Conservation (phyloP, 2,888 invertebrate genomes). For the Dicranocentrus wangi region DNA sequence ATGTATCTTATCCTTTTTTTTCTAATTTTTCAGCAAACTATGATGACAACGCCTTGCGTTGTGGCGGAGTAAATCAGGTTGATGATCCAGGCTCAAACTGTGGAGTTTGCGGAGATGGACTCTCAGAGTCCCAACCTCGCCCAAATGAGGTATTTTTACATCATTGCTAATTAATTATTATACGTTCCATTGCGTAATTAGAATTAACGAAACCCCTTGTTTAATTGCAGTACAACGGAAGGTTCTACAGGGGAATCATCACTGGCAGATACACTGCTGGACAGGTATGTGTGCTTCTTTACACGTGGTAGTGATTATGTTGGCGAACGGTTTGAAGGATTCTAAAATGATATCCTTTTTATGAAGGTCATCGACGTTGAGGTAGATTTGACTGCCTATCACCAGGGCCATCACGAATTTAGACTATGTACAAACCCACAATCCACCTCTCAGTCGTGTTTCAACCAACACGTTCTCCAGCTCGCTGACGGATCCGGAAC, state of each 20-base stretch:
- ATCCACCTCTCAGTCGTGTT: conserved; percentile 46
- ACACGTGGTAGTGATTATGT: not conserved
- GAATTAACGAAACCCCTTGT: too few relatives aligned
- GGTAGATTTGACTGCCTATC: conserved; percentile 41
- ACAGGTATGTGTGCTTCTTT: not conserved
- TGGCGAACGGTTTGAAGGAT: not conserved
- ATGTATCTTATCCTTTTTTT: too few relatives aligned
- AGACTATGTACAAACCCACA: conserved; percentile 45
- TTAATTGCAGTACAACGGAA: conserved; percentile 27
- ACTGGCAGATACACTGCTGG: conserved; percentile 32
- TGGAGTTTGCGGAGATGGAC: conserved; percentile 69
- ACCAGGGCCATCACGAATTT: conserved; percentile 56
- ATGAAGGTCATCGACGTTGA: conserved; percentile 50
- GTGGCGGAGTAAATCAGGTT: conserved; percentile 54
- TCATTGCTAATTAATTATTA: too few relatives aligned
- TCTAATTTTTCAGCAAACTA: too few relatives aligned
- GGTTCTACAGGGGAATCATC: conserved; percentile 49
- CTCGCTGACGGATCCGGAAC: conserved; percentile 73
- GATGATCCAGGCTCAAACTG: conserved; percentile 64
- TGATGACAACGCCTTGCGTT: conserved; percentile 51
- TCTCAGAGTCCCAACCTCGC: conserved; percentile 2
- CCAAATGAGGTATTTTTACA: conserved; percentile 42
- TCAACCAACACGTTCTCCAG: conserved; percentile 52
- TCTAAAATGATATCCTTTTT: not conserved
- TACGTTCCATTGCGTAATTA: too few relatives aligned